Evolutionary conservation across 2,888 invertebrate genomes (phyloP), one percentile per base, ranked within the genome.

Genomic region (Candidula unifasciata): DNA sequence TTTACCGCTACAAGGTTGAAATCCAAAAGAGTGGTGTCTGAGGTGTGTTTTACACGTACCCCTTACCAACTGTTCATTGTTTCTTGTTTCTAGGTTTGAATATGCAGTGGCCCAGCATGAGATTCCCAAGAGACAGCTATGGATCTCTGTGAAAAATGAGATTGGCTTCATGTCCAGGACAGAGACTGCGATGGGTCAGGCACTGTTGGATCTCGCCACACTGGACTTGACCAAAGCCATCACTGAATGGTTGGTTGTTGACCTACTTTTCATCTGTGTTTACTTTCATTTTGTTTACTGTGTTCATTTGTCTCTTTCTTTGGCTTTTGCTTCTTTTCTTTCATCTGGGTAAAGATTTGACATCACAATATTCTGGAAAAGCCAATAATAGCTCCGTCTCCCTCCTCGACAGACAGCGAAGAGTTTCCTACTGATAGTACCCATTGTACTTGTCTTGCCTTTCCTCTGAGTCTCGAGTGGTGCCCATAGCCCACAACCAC

Each of bases 81-180:
- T 60, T 87, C 21, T 10, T 60, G 60, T 60, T 60, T 87, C 21
- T 84, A 93, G 93, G 89, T 97, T 98, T 92, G 98, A 98, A 93
- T 98, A 97, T 95, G 95, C 96, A 74, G 96, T 98, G 88, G 96
- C 97, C 0, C 95, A 96, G 89, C 96, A 96, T 2, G 98, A 98
- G 93, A 94, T 98, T 82, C 95, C 96, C 90, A 95, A 95, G 74
- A 95, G 96, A 27, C 96, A 96, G 84, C 94, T 98, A 85, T 97
- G 97, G 94, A 95, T 98, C 54, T 96, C 97, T 0, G 97, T 98
- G 44, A 96, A 92, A 89, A 92, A 93, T 86, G 90, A 92, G 64
- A 90, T 89, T n/a, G 89, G 91, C 8, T 85, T 93, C 86, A 92
- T 97, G 90, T 97, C 97, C 27, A 97, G 97, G 93, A 97, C 97